Percentiles rank a stretch among this genome's conserved stretches.
These are phyloP conservation scores for Argyresthia albistria DNA, from an alignment of 2,888 invertebrate species.

Conservation along the genomic window DNA sequence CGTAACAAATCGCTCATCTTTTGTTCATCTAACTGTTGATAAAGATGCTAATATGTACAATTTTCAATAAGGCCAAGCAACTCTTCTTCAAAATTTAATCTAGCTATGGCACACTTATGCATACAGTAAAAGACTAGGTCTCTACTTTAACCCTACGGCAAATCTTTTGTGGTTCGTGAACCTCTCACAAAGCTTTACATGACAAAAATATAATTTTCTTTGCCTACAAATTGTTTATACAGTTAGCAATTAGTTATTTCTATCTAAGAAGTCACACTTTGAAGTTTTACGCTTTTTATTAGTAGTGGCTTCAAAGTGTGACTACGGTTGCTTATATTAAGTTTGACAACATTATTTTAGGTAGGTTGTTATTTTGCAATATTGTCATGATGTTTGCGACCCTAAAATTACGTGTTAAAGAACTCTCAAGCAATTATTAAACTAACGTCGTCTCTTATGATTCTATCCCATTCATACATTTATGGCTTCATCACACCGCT, in stretches of 20 bases:
- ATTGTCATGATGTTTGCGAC: conserved; percentile 35
- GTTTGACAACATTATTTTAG: conserved; percentile 25
- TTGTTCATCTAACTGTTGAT: no score
- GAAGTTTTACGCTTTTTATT: neutral
- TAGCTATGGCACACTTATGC: conserved; percentile 29
- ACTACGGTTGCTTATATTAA: conserved; percentile 1
- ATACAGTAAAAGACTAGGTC: conserved; percentile 4
- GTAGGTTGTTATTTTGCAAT: conserved; percentile 26
- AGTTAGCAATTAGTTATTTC: conserved; percentile 34
- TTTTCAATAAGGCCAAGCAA: conserved; percentile 23
- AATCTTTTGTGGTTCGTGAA: conserved; percentile 34
- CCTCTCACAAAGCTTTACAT: conserved; percentile 29
- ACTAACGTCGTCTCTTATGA: no score
- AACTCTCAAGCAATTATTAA: no score
- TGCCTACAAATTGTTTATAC: conserved; percentile 40
- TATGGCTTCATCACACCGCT: no score
- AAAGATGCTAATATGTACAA: neutral
- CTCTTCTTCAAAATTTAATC: conserved; percentile 11
- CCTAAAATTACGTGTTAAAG: no score
- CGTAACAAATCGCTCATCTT: no score
- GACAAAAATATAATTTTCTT: conserved; percentile 55
- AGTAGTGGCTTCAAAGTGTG: neutral
- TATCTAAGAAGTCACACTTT: conserved; percentile 27
- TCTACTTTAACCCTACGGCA: conserved; percentile 27
- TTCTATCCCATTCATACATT: no score